These are phyloP conservation scores for Ischnus inquisitorius DNA, from an alignment of 2,888 invertebrate species.

Conservation along the genomic window DNA sequence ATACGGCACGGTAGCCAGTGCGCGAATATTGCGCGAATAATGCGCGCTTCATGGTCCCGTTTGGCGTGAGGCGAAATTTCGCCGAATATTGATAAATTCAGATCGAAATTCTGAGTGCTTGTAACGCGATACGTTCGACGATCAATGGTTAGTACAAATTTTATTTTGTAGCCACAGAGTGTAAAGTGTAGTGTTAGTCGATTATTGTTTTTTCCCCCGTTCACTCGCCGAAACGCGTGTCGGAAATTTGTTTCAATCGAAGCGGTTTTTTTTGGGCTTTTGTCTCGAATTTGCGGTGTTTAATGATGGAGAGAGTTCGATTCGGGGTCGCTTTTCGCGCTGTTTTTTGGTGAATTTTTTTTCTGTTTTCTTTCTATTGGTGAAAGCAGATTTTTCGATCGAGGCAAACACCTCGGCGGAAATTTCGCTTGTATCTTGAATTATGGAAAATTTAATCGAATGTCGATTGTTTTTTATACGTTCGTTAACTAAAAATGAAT, in stretches of 20 bases:
- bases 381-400: too few species aligned
- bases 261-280: not conserved
- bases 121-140: not conserved
- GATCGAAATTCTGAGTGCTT: conserved; percentile 7
- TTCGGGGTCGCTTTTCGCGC: not conserved
- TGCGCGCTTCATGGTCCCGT: conserved; percentile 1
- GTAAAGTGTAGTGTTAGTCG: not conserved
- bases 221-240: not conserved
- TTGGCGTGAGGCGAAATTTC: not conserved
- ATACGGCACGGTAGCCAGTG: not conserved
- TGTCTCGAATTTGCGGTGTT: not conserved
- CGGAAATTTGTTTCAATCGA: not conserved
- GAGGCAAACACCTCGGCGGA: too few species aligned
- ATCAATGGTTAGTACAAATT: not conserved
- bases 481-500: too few species aligned
- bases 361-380: too few species aligned
- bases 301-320: not conserved
- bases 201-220: not conserved
- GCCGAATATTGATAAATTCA: conserved; percentile 3
- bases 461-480: too few species aligned
- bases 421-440: too few species aligned
- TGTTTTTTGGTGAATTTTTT: not conserved
- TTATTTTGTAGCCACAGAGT: not conserved
- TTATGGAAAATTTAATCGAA: too few species aligned
- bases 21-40: not conserved